Base-by-base conservation (phyloP, 2,113 vertebrate species). In the Sorex araneus region DNA sequence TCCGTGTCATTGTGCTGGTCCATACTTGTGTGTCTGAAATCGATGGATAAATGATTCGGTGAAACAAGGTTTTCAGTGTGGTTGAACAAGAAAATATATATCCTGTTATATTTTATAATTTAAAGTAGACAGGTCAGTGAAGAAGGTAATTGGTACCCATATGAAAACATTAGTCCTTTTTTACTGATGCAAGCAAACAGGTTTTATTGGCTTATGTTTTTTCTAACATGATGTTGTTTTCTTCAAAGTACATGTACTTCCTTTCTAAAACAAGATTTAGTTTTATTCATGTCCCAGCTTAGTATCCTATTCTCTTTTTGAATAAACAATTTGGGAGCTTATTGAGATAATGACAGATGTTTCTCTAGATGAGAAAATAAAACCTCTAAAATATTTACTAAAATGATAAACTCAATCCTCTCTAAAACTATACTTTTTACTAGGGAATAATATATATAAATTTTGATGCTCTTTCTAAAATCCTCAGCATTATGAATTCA, bases 381-480 rank as follows among this genome's bases (percentile, higher is more conserved):
- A 66, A 87, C 73, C 45, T 87, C 45, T 84, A 64, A 80, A 84
- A 45, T 93, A 92, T 45, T 94, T 79, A 84, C 54, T 80, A 50
- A 91, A 93, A 85, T 87, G 80, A 95, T 40, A 81, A 94, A 57
- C 30, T 76, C 40, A 87, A 7, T 83, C 74, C 16, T 82, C 36
- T 85, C 32, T 69, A 25, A 75, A 80, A 77, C 19, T 80, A 64
- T 1, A 3, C 11, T 57, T 88, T 50, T 40, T 66, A 50, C 30
- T 75, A 75, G 45, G 86, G 34, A 71, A 40, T 83, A 32, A 81
- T 83, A 40, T 43, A 34, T 66, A 5, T 82, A 40, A 88, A 83
- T 74, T 84, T 23, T 93, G 28, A 34, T 87, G 57, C 0, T 89
- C 54, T 92, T 89, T 70, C 28, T 74, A 60, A 82, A 89, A 93